phyloP scores from a whole-genome alignment of 2,113 vertebrate genomes.

The Ivindomyrus marchei region DNA sequence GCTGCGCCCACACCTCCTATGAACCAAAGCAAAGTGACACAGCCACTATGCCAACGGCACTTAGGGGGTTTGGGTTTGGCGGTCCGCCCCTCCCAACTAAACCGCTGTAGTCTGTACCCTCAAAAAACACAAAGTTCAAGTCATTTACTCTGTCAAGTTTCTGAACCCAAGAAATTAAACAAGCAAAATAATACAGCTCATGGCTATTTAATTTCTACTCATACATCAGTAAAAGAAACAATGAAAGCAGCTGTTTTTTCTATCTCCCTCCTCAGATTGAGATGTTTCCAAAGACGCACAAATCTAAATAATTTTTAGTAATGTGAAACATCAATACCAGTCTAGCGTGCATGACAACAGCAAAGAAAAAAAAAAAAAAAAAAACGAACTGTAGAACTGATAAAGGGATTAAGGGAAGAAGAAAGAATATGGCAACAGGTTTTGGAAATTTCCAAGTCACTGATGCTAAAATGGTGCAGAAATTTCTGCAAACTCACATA shows the following conservation, averaged over 20 bases:
- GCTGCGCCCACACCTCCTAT: neutral
- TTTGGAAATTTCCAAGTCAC: conserved; percentile 44
- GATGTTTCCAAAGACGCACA: conserved; percentile 37
- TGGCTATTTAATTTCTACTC: neutral
- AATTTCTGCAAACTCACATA: conserved; percentile 19
- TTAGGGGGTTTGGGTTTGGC: neutral
- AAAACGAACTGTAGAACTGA: conserved; percentile 24
- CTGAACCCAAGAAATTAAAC: neutral
- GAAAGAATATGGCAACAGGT: conserved; percentile 1
- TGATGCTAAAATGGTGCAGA: conserved; percentile 32
- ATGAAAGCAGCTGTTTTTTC: conserved; percentile 30
- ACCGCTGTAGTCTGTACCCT: neutral
- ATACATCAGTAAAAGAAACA: neutral
- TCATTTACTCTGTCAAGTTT: neutral
- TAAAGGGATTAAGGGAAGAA: conserved; percentile 16
- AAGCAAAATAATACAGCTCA: neutral
- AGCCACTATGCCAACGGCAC: conserved; percentile 10
- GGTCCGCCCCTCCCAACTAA: neutral
- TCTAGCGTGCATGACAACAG: conserved; percentile 39
- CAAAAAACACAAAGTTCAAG: conserved; percentile 18
- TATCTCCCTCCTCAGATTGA: conserved; percentile 27
- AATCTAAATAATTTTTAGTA: conserved; percentile 27
- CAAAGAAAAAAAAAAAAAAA: neutral
- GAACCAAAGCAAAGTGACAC: neutral
- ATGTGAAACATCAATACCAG: conserved; percentile 39